phyloP scores from a whole-genome alignment of 2,888 invertebrate species.

The Gortyna flavago region DNA sequence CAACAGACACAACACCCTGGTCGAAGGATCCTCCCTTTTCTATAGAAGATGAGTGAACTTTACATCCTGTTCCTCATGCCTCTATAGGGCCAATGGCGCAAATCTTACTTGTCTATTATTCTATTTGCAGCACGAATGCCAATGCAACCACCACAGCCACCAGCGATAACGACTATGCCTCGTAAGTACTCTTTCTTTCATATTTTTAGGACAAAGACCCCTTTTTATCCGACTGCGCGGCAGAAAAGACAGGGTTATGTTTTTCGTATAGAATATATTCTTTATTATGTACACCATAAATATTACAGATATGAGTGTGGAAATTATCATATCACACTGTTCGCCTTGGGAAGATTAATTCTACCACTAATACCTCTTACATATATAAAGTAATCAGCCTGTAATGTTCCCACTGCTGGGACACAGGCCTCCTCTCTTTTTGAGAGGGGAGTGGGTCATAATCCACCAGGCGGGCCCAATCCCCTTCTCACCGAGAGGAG shows the following conservation, averaged over 20 bases:
- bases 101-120: not conserved
- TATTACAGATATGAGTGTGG: no score
- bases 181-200: constrained; percentile 26
- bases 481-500: no score
- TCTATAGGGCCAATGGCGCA: not conserved
- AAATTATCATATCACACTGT: not conserved
- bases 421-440: no score
- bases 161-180: constrained; percentile 42
- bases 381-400: no score
- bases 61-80: not conserved
- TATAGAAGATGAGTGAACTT: not conserved
- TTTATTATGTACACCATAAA: no score
- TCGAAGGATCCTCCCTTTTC: no score
- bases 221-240: not conserved
- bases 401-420: no score
- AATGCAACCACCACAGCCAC: constrained; percentile 29
- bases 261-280: not conserved
- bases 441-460: no score
- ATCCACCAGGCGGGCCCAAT: no score
- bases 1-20: no score
- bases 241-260: not conserved
- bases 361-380: not conserved
- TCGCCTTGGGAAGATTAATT: not conserved
- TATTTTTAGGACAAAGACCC: not conserved
- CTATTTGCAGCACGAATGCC: constrained; percentile 21